Base-by-base conservation (phyloP, 2,113 vertebrate genomes). In the Sialia sialis region DNA sequence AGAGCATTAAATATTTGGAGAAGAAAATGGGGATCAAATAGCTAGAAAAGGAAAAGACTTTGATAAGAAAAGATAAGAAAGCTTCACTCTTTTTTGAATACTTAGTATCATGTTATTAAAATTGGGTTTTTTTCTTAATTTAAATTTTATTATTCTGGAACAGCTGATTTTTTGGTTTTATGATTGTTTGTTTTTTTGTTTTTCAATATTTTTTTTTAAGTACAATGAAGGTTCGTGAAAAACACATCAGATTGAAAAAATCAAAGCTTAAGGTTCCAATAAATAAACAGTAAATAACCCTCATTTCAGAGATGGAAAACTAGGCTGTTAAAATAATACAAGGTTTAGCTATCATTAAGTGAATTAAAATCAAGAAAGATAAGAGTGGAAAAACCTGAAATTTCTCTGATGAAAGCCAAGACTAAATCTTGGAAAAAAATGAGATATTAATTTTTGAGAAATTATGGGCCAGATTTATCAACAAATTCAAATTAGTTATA, bases 341-440 rank as follows among this genome's bases (percentile, higher is more conserved):
- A 51, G 10, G 9, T 14, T 29, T 41, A 60, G 3, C 7, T 83
- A 34, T 15, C 15, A 69, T 64, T 27, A 46, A 46, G 2, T 41
- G 14, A 69, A 44, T 30, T 64, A 68, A 63, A 77, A 63, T 54
- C 4, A 63, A 63, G 21, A 39, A 48, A 76, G 60, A 44, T 6
- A 49, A 29, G 16, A 58, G 2, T 32, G 9, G 79, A 84, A 54
- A 23, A 4, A 1, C 1, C 9, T 7, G 1, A 44, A 11, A 41
- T 36, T 82, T 63, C 4, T 59, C 21, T 10, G 13, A 2, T 58
- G 34, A 88, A 77, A 81, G 1, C 4, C 9, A 84, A 34, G 23
- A 39, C 6, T 48, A 78, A 58, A 34, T 63, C 16, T 49, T 81
- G 5, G 25, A 3, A 63, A 76, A 88, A 58, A 19, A 3, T 29